Evolutionary conservation across 2,888 invertebrate genomes (phyloP).

Genomic region (Chloroclysta siterata): DNA sequence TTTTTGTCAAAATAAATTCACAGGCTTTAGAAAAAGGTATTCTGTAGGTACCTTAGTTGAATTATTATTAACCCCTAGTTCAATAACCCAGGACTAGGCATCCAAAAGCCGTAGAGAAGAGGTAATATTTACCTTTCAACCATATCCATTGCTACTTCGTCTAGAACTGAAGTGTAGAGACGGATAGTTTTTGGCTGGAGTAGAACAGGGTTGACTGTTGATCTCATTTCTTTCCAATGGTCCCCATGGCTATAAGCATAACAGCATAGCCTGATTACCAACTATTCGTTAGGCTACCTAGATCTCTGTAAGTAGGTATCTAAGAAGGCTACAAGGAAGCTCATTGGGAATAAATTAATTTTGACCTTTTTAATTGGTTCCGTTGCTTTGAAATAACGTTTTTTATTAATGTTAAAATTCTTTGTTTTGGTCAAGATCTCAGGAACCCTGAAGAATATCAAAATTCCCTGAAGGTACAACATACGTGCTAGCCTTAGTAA

Average conservation of each 20-base stretch:
- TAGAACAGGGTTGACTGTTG: constrained; percentile 90
- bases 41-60: background rate
- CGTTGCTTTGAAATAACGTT: too few relatives aligned
- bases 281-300: too few relatives aligned
- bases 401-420: too few relatives aligned
- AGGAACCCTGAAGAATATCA: too few relatives aligned
- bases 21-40: background rate
- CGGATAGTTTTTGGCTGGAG: constrained; percentile 89
- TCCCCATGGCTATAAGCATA: constrained; percentile 88
- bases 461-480: too few relatives aligned
- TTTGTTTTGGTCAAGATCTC: too few relatives aligned
- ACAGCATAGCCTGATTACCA: too few relatives aligned
- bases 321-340: too few relatives aligned
- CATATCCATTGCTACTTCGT: constrained; percentile 88
- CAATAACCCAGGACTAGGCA: background rate
- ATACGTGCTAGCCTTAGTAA: too few relatives aligned
- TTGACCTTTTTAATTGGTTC: too few relatives aligned
- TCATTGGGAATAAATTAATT: background rate
- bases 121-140: constrained; percentile 78
- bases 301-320: too few relatives aligned
- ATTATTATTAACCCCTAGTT: background rate
- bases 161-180: constrained; percentile 86
- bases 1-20: too few relatives aligned
- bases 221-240: constrained; percentile 90
- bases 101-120: background rate